These are phyloP conservation scores for Aphrocallistes beatrix DNA, from an alignment of 37 sponge, comb jelly and placozoan genomes.

Conservation along the genomic window DNA sequence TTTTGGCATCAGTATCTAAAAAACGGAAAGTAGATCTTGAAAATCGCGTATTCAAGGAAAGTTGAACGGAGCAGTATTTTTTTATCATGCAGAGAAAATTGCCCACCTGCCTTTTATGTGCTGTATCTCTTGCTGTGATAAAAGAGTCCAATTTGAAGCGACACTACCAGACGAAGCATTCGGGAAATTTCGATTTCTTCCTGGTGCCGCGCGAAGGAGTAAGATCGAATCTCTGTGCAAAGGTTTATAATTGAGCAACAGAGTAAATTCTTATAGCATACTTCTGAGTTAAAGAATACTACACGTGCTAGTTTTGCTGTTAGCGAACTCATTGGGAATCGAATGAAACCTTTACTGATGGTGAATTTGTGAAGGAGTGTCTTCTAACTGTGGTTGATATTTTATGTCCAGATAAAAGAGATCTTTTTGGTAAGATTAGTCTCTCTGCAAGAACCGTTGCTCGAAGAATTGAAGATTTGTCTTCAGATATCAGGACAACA, in stretches of 20 bases:
- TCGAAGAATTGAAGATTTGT: conserved; percentile 15
- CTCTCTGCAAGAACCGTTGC: conserved; percentile 16
- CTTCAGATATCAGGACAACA: neutral
- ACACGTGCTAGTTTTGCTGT: neutral
- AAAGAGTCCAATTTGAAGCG: conserved; percentile 14
- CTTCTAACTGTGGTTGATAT: neutral
- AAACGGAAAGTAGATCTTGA: neutral
- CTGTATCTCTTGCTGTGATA: neutral
- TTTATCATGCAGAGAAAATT: neutral
- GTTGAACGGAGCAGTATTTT: neutral
- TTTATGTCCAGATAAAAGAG: neutral
- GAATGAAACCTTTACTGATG: conserved; percentile 1
- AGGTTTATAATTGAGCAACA: neutral
- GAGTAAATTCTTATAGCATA: neutral
- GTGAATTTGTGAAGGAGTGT: conserved; percentile 16
- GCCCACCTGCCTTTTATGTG: neutral
- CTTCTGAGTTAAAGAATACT: neutral
- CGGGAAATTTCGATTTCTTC: neutral
- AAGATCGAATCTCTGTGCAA: too few relatives aligned
- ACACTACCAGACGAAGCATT: neutral
- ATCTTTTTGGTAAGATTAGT: neutral
- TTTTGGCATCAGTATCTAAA: conserved; percentile 14
- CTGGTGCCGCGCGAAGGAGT: too few relatives aligned
- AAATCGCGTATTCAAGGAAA: conserved; percentile 5
- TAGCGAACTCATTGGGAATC: neutral